phyloP scores from a whole-genome alignment of 2,888 invertebrate genomes.

The Eurytoma adleriae region DNA sequence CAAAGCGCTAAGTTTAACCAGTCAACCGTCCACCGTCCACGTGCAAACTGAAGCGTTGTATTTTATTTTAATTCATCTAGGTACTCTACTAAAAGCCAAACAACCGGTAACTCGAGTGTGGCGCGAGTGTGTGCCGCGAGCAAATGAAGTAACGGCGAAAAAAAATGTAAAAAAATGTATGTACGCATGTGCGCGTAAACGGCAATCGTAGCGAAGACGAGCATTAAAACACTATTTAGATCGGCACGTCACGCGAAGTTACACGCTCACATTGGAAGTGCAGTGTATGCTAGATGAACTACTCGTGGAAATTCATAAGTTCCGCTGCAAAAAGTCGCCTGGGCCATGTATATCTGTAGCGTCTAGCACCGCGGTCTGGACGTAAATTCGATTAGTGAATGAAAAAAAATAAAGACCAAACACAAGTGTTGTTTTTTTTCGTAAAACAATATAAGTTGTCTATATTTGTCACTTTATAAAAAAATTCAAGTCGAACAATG shows the following conservation, averaged over 20 bases:
- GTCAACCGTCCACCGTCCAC: constrained; percentile 54
- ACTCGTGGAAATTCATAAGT: background rate
- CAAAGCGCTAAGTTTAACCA: constrained; percentile 13
- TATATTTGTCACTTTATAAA: constrained; percentile 68
- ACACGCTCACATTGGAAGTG: constrained; percentile 14
- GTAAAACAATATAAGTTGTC: constrained; percentile 72
- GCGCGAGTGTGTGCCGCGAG: background rate
- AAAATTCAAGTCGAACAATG: constrained; percentile 69
- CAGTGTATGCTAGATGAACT: background rate
- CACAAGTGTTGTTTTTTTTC: constrained; percentile 60
- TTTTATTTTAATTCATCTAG: constrained; percentile 8
- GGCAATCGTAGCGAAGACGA: constrained; percentile 6
- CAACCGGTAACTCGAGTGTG: constrained; percentile 39
- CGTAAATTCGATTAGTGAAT: constrained; percentile 26
- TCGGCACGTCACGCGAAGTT: constrained; percentile 52
- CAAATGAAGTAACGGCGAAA: background rate
- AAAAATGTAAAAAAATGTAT: background rate
- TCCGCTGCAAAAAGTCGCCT: background rate
- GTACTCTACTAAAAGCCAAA: constrained; percentile 5
- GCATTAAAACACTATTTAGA: constrained; percentile 50
- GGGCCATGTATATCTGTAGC: constrained; percentile 21
- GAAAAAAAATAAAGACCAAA: constrained; percentile 50
- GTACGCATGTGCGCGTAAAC: background rate
- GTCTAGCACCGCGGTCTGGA: constrained; percentile 54
- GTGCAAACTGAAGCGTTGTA: constrained; percentile 32